These are phyloP conservation scores for Venustoraphidia nigricollis DNA, from an alignment of 2,888 invertebrate genomes.

Conservation along the genomic window DNA sequence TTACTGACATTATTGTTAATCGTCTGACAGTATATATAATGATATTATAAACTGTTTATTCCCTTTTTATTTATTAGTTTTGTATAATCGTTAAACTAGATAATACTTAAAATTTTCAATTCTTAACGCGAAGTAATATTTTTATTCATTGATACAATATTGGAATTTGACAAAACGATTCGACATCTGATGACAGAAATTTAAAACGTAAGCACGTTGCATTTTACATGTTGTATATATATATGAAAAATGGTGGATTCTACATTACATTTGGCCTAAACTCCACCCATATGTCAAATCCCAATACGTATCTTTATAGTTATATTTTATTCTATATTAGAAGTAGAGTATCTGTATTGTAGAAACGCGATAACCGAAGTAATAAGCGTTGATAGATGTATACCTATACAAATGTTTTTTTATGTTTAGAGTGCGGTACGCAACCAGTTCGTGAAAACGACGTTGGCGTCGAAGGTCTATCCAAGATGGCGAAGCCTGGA, in stretches of 20 bases:
- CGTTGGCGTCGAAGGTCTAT: constrained; percentile 26
- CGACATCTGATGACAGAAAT: too few relatives aligned
- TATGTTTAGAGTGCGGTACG: constrained; percentile 23
- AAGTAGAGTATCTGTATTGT: too few relatives aligned
- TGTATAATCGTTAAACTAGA: too few relatives aligned
- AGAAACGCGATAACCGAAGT: neutral
- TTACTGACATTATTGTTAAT: too few relatives aligned
- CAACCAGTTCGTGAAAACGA: constrained; percentile 20
- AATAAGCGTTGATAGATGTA: neutral
- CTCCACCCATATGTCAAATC: neutral
- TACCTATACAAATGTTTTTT: constrained; percentile 1
- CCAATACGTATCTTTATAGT: neutral
- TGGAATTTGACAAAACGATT: too few relatives aligned
- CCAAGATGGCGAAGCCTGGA: constrained; percentile 61
- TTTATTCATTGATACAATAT: too few relatives aligned
- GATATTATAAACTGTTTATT: too few relatives aligned
- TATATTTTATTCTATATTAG: constrained; percentile 5
- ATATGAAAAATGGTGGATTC: neutral
- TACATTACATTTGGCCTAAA: neutral
- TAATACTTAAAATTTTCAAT: too few relatives aligned
- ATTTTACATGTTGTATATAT: neutral
- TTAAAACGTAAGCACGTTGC: too few relatives aligned
- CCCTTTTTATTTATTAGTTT: too few relatives aligned
- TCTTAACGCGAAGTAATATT: too few relatives aligned
- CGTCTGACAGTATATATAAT: too few relatives aligned